phyloP scores from a whole-genome alignment of 2,113 vertebrate species.

The Dipodomys spectabilis region DNA sequence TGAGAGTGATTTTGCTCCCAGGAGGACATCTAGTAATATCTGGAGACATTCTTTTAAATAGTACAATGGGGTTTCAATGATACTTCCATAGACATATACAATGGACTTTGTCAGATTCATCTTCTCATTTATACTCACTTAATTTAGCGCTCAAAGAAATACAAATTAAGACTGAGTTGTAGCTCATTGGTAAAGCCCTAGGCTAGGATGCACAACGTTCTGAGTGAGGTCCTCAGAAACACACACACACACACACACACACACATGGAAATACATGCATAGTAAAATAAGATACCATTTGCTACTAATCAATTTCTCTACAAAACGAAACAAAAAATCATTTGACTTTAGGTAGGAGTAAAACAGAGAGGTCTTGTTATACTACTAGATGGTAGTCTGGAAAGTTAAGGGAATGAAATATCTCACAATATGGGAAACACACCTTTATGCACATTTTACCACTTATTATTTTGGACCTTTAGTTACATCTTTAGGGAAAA shows the following conservation, averaged over 20 bases:
- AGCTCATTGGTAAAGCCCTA: background rate
- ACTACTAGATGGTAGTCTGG: background rate
- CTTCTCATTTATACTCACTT: too few relatives aligned
- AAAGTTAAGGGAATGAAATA: background rate
- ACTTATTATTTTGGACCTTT: background rate
- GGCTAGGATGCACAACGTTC: background rate
- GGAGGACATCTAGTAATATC: background rate
- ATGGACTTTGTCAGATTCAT: too few relatives aligned
- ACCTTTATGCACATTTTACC: background rate
- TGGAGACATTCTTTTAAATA: background rate
- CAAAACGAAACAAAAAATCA: background rate
- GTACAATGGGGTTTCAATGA: too few relatives aligned
- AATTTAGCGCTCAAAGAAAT: background rate
- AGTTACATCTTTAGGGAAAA: background rate
- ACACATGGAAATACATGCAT: background rate
- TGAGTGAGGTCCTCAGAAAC: background rate
- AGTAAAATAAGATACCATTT: conserved; percentile 8
- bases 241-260: background rate
- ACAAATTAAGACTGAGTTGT: background rate
- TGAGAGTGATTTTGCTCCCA: background rate
- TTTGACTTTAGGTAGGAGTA: background rate
- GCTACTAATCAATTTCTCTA: conserved; percentile 9
- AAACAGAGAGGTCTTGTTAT: background rate
- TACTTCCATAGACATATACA: too few relatives aligned
- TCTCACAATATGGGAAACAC: background rate